Evolutionary conservation across 2,888 invertebrate species (phyloP), one percentile per base, ranked within the genome.

Genomic region (Pyrrhia umbra): DNA sequence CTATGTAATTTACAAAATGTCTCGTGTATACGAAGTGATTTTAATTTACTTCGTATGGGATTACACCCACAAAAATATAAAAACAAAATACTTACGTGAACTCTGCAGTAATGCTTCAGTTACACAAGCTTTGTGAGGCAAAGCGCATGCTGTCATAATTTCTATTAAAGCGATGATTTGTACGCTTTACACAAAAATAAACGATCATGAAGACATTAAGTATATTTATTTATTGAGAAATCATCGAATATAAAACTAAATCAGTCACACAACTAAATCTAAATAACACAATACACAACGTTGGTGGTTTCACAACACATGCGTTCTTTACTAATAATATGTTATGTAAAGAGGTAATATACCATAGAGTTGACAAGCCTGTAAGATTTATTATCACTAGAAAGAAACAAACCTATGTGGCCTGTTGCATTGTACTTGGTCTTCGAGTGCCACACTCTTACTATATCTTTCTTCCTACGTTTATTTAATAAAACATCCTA

Each of bases 211-310:
- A 74, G 81, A 78, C 75, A 83, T 80, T 87, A n/a, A n/a, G n/a
- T n/a, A 84, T 71, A 81, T 91, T 91, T 90, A 90, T 91, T 91
- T 66, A 78, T 73, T 72, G 77, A 82, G 82, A 85, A 85, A 79
- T 85, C 84, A 84, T 81, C 79, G 82, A 86, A 84, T 86, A 88
- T 76, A 88, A 84, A 84, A 82, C 90, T 93, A 93, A 90, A 84
- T 94, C 94, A 94, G 94, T 93, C 94, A 93, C 92, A 90, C 93
- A 83, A 74, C 80, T 80, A 89, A 77, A 81, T 75, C 85, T 88
- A 89, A 82, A 57, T 76, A 78, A 84, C 83, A 81, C 81, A 75
- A 82, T 83, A 85, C 82, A 85, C 79, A 77, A 67, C 62, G 64
- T 64, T 70, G 62, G 71, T 61, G 73, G 65, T 68, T 68, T 77